These are phyloP conservation scores for Dicyrtomina minuta DNA, from an alignment of 2,888 invertebrate genomes.

Conservation along the genomic window DNA sequence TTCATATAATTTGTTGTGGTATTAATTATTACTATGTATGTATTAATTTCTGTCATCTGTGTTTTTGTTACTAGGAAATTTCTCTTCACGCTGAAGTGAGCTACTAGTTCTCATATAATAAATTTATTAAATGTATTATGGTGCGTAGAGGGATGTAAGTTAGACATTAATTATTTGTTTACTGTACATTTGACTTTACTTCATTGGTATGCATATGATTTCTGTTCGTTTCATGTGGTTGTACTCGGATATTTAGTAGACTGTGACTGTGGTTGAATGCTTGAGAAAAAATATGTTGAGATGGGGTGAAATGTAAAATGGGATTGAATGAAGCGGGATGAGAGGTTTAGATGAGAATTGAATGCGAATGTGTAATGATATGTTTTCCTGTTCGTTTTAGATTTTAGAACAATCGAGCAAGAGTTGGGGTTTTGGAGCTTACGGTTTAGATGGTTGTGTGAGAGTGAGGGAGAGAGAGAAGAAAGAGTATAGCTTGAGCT, in stretches of 20 bases:
- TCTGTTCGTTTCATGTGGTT: too few species aligned
- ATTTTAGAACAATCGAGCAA: constrained; percentile 19
- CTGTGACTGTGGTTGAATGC: background rate
- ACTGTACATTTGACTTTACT: too few species aligned
- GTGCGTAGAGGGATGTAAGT: too few species aligned
- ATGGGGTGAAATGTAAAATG: constrained; percentile 29
- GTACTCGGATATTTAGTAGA: background rate
- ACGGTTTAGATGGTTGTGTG: constrained; percentile 2
- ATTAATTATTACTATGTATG: too few species aligned
- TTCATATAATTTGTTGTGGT: too few species aligned
- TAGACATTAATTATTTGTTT: too few species aligned
- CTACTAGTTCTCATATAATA: too few species aligned
- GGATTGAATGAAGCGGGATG: constrained; percentile 12
- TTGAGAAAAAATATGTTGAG: constrained; percentile 5
- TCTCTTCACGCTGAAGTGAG: too few species aligned
- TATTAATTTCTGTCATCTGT: too few species aligned
- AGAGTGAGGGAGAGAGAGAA: constrained; percentile 1
- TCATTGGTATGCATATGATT: too few species aligned
- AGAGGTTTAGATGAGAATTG: constrained; percentile 13
- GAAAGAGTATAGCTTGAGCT: constrained; percentile 19
- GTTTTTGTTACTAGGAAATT: too few species aligned
- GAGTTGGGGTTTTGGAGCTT: constrained; percentile 26
- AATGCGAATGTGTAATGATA: constrained; percentile 6
- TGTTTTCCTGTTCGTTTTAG: constrained; percentile 1
- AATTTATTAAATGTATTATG: too few species aligned